Base-by-base conservation (phyloP, 2,888 invertebrate species). In the Rhagonycha lutea region DNA sequence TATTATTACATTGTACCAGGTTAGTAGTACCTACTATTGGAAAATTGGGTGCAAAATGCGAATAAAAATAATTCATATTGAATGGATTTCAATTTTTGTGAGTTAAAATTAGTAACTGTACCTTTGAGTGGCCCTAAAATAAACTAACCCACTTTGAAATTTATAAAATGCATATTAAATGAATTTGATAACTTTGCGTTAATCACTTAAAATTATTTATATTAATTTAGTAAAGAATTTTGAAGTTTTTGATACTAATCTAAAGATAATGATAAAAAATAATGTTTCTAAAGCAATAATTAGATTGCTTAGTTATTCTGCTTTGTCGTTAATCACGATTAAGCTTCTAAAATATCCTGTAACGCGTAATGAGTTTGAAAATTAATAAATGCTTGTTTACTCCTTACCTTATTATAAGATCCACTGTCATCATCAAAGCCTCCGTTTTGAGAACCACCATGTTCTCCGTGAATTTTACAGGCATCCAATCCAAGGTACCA, bases 381-480 rank as follows among this genome's bases (percentile, higher is more conserved):
- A 47, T n/a, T 2, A 47, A 47, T 47, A 7, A n/a, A 70, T 23
- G 28, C 9, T 70, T 4, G 61, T 47, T 70, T 26, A 60, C 23
- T 65, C 26, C 87, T 89, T 88, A 96, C 96, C 93, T 98, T 98
- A 88, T 96, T 95, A 88, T 98, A 98, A 87, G 96, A 97, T 83
- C 97, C 97, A 87, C 96, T 96, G 79, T 96, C 96, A 84, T 97
- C 97, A 83, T 97, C 97, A 84, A 94, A 97, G 26, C 96, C 96
- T 80, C 94, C 93, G 89, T 97, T 97, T 86, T 95, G 94, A 70
- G 94, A 92, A 73, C 94, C 91, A 72, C 94, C 93, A 82, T 94
- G 91, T 83, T 94, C 93, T 18, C 95, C 96, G 84, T 94, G 94
- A 82, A 96, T 94, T 89, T 97, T 97, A 87, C 92, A 94, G 63